Evolutionary conservation across 64 coral and sea anemone genomes (phyloP), one percentile per base, ranked within the genome.

Genomic region (Pocillopora damicornis): DNA sequence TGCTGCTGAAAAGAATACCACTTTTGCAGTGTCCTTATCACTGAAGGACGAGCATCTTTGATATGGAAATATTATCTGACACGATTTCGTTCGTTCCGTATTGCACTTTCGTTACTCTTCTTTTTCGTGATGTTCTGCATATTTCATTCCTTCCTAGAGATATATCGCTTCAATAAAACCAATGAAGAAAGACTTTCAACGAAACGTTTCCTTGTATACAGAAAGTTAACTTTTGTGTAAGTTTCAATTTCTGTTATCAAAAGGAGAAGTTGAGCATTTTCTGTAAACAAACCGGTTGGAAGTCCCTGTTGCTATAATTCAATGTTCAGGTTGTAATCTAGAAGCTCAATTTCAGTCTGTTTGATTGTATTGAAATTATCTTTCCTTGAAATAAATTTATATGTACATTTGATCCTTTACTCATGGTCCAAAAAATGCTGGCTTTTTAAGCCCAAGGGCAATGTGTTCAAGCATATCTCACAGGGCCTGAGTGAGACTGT

Each of bases 221-320:
- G 57, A 77, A 56, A 6, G 25, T 17, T 20, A 77, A 10, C 42
- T 56, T 56, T 17, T 12, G 45, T 15, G 75, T 18, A 77, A 56
- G 75, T 77, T 77, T 77, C 45, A 77, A 77, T 56, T 77, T 1
- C 17, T 57, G 38, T 51, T 77, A 1, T 56, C 38, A 77, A 37
- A 77, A 20, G 22, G 22, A 71, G 25, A 56, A 77, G 75, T 45
- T 9, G 17, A 1, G 1, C 37, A 45, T 77, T 77, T 16, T 38
- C 75, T 57, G 38, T 56, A 77, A 77, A 77, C 75, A 77, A 56
- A 77, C n/a, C 75, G 22, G 16, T 57, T 18, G 75, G 45, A 45
- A 77, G 42, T 38, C 25, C 25, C 20, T 57, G 75, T 57, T 77
- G 75, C 45, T 18, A 58, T 57, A 18, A 77, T 20, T 26, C 67